phyloP scores from a whole-genome alignment of 1,140 invertebrate genomes.

The Metaphire vulgaris region DNA sequence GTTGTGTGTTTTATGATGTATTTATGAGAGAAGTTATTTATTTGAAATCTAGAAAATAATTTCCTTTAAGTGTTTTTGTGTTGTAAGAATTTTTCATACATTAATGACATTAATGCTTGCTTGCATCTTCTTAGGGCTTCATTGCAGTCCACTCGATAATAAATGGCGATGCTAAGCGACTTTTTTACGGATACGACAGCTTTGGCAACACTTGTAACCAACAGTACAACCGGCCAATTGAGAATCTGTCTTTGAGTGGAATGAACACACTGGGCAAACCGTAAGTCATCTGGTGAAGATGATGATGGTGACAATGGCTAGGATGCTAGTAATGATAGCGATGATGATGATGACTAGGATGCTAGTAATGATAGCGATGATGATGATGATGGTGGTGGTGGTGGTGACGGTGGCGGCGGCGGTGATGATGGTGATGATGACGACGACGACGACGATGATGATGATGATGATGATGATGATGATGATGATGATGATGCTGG shows the following conservation, averaged over 20 bases:
- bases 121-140: slow-evolving; percentile 39
- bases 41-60: too few relatives aligned
- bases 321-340: too few relatives aligned
- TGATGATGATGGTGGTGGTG: background rate
- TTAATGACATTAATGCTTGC: too few relatives aligned
- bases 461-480: background rate
- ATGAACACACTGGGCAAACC: slow-evolving; percentile 71
- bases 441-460: background rate
- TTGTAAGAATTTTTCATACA: too few relatives aligned
- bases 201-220: slow-evolving; percentile 92
- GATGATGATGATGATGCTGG: background rate
- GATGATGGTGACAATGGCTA: too few relatives aligned
- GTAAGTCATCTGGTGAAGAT: too few relatives aligned
- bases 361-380: too few relatives aligned
- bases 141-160: slow-evolving; percentile 80
- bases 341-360: too few relatives aligned
- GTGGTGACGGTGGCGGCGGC: background rate
- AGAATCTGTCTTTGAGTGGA: slow-evolving; percentile 68
- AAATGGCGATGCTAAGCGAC: slow-evolving; percentile 76
- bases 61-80: too few relatives aligned
- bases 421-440: background rate
- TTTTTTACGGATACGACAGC: slow-evolving; percentile 88
- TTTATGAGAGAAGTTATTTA: too few relatives aligned
- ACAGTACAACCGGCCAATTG: slow-evolving; percentile 67
- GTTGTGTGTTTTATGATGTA: too few relatives aligned